Evolutionary conservation across 2,797 vertebrate genomes (phyloP), one percentile per base, ranked within the genome.

Genomic region (Aeoliscus strigatus): DNA sequence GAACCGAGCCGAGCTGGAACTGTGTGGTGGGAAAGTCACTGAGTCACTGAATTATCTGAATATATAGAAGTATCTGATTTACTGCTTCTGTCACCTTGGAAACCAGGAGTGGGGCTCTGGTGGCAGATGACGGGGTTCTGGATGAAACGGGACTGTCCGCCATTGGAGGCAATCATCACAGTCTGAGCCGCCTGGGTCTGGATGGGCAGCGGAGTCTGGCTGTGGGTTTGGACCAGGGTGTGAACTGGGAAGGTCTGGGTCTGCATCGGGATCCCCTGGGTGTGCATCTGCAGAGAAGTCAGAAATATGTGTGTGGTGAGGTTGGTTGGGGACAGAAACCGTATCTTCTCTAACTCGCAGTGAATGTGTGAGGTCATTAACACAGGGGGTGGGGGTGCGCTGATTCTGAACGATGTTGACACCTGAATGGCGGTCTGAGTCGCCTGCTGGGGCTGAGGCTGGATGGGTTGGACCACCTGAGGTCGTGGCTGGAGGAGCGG

Each of bases 111-210:
- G 3, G 85, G 88, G 0, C 89, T 91, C 1, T 96, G 95, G 78
- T 98, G 95, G 79, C 94, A 98, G 79, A 98, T 91, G 64, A 98
- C 79, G 0, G 92, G 92, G 80, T 90, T 96, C 77, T 96, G 95
- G 79, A 99, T 94, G 64, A 98, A 91, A 44, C 92, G 89, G 0
- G 93, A 91, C 59, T 90, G 93, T 0, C 89, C 86, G 1, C 90
- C 74, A 0, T 79, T 91, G 73, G 91, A 91, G 0, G 94, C 65
- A 9, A 98, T 90, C 94, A 99, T 95, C 28, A 99, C 91, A 0
- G 95, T 92, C 49, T 96, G 93, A 14, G 91, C 75, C 4, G 91
- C 89, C 68, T 92, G 94, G 4, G 94, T 90, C 70, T 92, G 93
- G 33, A 94, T 86, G 17, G 91, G 89, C 43, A 92, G 18, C 1